These are phyloP conservation scores for Cactoblastis cactorum DNA, from an alignment of 2,888 invertebrate genomes.

Conservation along the genomic window DNA sequence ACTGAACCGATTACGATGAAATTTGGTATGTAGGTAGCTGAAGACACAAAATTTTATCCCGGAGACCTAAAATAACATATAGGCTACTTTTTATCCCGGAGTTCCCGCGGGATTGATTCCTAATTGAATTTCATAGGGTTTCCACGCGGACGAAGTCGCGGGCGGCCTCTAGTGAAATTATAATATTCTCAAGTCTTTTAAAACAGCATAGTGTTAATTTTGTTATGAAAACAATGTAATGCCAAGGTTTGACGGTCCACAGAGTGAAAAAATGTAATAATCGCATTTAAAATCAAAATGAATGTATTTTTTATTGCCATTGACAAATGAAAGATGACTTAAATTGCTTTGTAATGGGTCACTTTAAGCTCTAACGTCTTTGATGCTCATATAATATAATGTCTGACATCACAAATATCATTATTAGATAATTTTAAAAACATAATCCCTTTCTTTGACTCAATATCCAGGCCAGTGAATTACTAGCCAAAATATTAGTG, in stretches of 20 bases:
- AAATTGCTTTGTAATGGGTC: neutral
- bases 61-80: too few species aligned
- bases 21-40: too few species aligned
- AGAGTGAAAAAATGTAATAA: neutral
- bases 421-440: neutral
- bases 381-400: constrained; percentile 1
- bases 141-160: too few species aligned
- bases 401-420: neutral
- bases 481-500: neutral
- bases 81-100: too few species aligned
- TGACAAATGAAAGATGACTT: neutral
- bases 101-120: too few species aligned
- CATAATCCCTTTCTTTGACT: neutral
- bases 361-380: neutral
- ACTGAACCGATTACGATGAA: too few species aligned
- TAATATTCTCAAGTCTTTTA: too few species aligned
- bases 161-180: too few species aligned
- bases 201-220: too few species aligned
- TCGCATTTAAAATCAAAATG: neutral
- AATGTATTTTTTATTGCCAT: neutral
- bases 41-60: too few species aligned
- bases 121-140: too few species aligned
- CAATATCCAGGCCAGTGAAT: neutral
- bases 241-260: neutral
- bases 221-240: too few species aligned